A percentile compares a stretch with the other conserved stretches of the same genome.
Conservation (phyloP, 2,797 vertebrate genomes). For the Echiichthys vipera region DNA sequence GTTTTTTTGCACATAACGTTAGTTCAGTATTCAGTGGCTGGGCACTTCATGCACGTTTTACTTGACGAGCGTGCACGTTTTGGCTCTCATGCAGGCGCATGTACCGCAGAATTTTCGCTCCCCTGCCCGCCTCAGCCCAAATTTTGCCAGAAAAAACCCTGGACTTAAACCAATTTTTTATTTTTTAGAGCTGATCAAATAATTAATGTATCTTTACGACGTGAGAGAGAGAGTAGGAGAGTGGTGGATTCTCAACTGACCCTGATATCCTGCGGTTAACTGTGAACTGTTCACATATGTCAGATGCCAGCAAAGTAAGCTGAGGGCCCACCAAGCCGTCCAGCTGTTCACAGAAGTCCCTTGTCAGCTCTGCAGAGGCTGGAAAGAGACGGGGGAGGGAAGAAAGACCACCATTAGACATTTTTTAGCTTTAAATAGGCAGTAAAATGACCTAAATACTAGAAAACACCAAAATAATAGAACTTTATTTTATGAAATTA, state of each 20-base stretch:
- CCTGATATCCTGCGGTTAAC: conserved; percentile 95
- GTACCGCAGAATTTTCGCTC: too few species aligned
- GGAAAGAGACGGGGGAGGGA: neutral
- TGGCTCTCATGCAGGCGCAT: too few species aligned
- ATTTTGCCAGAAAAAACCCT: too few species aligned
- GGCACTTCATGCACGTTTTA: too few species aligned
- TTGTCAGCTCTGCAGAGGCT: conserved; percentile 91
- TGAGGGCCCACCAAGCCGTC: conserved; percentile 96
- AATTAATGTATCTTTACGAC: too few species aligned
- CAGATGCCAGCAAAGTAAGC: conserved; percentile 95
- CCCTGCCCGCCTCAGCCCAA: too few species aligned
- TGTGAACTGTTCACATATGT: conserved; percentile 98
- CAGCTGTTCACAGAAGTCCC: conserved; percentile 95
- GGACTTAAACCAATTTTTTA: too few species aligned
- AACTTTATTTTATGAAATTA: neutral
- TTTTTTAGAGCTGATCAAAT: too few species aligned
- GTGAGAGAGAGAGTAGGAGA: too few species aligned
- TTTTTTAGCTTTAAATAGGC: neutral
- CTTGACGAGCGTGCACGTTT: too few species aligned
- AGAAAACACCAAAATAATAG: neutral
- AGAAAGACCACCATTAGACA: neutral
- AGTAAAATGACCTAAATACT: neutral
- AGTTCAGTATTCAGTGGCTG: too few species aligned
- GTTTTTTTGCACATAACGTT: too few species aligned
- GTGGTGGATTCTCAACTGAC: conserved; percentile 82